phyloP scores from a whole-genome alignment of 2,113 vertebrate genomes.

The Chaetodon auriga region DNA sequence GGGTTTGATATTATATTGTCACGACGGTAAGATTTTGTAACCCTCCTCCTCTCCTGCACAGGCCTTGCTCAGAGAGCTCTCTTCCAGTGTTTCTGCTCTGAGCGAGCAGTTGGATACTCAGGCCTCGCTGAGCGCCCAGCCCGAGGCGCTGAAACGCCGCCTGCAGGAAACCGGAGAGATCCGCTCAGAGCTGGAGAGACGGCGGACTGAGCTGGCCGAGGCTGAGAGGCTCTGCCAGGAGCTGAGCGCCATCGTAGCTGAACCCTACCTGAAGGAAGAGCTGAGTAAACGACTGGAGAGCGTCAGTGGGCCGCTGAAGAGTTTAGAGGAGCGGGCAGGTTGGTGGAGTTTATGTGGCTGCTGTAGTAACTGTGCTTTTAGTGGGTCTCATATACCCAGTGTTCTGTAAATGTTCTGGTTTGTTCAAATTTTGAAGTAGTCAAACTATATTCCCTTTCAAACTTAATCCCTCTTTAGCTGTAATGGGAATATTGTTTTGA shows the following conservation, averaged over 20 bases:
- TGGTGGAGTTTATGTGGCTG: conserved; percentile 38
- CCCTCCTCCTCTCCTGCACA: conserved; percentile 25
- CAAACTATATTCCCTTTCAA: neutral
- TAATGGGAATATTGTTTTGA: conserved; percentile 14
- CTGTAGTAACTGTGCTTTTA: neutral
- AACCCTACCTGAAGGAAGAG: conserved; percentile 96
- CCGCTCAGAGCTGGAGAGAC: conserved; percentile 92
- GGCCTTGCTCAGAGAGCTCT: conserved; percentile 89
- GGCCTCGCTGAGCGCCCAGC: conserved; percentile 91
- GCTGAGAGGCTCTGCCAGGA: conserved; percentile 90
- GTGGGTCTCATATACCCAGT: neutral
- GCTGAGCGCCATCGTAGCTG: conserved; percentile 92
- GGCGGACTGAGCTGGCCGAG: conserved; percentile 87
- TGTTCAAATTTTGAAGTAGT: neutral
- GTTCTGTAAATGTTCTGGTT: neutral
- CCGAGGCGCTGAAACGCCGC: conserved; percentile 92
- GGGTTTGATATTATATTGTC: neutral
- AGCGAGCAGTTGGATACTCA: conserved; percentile 89
- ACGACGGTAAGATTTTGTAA: neutral
- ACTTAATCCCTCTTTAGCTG: neutral
- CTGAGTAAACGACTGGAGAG: conserved; percentile 92
- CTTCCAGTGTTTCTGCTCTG: conserved; percentile 87
- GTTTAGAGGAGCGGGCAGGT: conserved; percentile 96
- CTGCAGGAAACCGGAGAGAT: conserved; percentile 96
- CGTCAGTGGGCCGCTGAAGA: conserved; percentile 90